Base-by-base conservation (phyloP, 2,797 vertebrate species). In the Bucorvus abyssinicus region DNA sequence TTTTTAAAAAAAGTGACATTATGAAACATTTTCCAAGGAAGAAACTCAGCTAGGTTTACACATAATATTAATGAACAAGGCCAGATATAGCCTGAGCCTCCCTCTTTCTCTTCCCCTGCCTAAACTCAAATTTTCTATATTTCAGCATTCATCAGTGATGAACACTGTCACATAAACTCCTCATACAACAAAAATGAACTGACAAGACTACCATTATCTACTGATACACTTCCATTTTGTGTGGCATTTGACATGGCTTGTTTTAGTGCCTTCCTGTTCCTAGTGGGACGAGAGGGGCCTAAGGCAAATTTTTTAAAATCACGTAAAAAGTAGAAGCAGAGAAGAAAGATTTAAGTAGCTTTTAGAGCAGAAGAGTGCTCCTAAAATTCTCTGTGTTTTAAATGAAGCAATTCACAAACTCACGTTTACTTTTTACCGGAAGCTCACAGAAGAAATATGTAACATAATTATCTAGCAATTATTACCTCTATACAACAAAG, bases 151-250 rank as follows among this genome's bases (percentile, higher is more conserved):
- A 67, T 68, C 75, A 71, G 53, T 36, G 57, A 73, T 42, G 76
- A 94, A 63, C 47, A 55, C 27, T 92, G 76, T 84, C 86, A 95
- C 67, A 85, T 89, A 73, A 91, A 83, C 29, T 68, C 59, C 40
- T 65, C 52, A 59, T 49, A 76, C 17, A 34, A 73, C 53, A 94
- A 88, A 94, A 94, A 56, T 53, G 83, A 95, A 86, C 76, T 81
- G 87, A 94, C 76, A 94, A 45, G 55, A 84, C 55, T 88, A 94
- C 61, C 75, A 69, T n/a, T 80, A 83, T 87, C 67, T 94, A 95
- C 73, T 47, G 84, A 88, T 79, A 93, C 10, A 42, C 44, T 83
- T 86, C 67, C 87, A 92, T 84, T 95, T 87, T 84, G 32, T 84
- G 69, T 61, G 87, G 44, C 67, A 84, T 79, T 90, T 95, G 76